These are phyloP conservation scores for Bombus ignitus DNA, from an alignment of 1,140 invertebrate genomes.

Conservation along the genomic window DNA sequence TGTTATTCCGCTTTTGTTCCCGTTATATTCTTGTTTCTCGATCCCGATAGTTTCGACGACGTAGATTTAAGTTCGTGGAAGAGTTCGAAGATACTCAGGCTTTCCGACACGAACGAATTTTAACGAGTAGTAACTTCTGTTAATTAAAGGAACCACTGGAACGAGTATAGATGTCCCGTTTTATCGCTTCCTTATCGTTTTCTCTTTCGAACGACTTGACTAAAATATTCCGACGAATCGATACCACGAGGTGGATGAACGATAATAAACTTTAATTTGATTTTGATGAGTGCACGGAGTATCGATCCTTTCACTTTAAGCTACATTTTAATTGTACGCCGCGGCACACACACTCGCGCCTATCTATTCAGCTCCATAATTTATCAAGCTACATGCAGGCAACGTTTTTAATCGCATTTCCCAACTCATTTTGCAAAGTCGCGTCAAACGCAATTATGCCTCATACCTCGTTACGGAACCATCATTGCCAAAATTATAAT, in stretches of 20 bases:
- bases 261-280: conserved; percentile 29
- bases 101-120: background rate
- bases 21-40: background rate
- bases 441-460: background rate
- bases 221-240: conserved; percentile 10
- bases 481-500: conserved; percentile 14
- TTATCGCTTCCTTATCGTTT: background rate
- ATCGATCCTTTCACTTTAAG: background rate
- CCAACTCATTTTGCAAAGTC: conserved; percentile 9
- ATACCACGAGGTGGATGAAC: background rate
- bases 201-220: background rate
- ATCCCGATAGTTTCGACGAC: background rate
- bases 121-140: background rate
- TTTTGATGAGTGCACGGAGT: background rate
- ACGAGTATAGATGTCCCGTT: background rate
- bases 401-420: conserved; percentile 15
- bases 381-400: background rate
- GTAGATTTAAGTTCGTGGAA: background rate
- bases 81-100: background rate
- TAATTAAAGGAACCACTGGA: conserved; percentile 1
- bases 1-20: background rate
- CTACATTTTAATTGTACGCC: background rate
- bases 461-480: conserved; percentile 6
- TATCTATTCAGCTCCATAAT: too few relatives aligned
- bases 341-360: too few relatives aligned